These are phyloP conservation scores for Rhopalosiphum nymphaeae DNA, from an alignment of 2,888 invertebrate species.

Conservation along the genomic window DNA sequence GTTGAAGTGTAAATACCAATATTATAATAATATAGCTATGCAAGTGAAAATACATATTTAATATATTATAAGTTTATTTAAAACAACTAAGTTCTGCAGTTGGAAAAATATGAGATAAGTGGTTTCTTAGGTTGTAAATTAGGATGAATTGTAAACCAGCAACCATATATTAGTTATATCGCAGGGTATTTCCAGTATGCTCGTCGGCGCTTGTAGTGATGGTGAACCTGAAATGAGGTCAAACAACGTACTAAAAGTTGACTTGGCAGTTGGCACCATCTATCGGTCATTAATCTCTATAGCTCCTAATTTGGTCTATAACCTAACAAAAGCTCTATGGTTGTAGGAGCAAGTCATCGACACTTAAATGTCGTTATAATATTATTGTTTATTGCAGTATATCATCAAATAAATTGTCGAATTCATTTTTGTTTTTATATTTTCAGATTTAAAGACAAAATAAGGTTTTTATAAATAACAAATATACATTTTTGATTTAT, in stretches of 20 bases:
- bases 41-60: not conserved
- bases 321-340: not conserved
- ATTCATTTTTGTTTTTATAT: not conserved
- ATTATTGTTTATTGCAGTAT: not conserved
- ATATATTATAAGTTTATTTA: not conserved
- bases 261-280: not conserved
- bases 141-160: not conserved
- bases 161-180: not conserved
- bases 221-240: not conserved
- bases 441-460: not conserved
- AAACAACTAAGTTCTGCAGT: not conserved
- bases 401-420: not conserved
- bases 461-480: too few relatives aligned
- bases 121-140: not conserved
- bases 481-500: too few relatives aligned
- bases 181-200: not conserved
- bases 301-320: not conserved
- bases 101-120: not conserved
- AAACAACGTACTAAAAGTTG: not conserved
- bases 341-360: not conserved
- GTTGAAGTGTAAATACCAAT: not conserved
- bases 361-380: not conserved
- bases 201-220: not conserved
- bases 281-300: not conserved
- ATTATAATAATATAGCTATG: not conserved